Evolutionary conservation across 1,140 invertebrate species (phyloP), one percentile per base, ranked within the genome.

Genomic region (Zophobas morio): DNA sequence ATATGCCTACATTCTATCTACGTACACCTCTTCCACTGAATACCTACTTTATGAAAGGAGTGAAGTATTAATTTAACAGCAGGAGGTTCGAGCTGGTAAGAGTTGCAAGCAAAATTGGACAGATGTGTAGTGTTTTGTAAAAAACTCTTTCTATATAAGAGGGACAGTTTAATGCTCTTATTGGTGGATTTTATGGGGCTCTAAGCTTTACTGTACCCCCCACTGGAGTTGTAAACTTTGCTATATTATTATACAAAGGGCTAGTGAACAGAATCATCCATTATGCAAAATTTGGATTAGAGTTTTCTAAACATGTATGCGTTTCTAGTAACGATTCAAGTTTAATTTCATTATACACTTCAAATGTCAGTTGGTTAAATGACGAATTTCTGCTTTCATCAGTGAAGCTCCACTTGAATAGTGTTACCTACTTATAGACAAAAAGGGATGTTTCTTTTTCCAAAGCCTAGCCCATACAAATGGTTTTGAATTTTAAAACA

Each of bases 41-140:
- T 66, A 33, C 39, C 39, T 46, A 66, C 60, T 66, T 66, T 66
- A 73, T 73, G 49, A 56, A 56, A 72, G 70, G 47, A 51, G 34
- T 5, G 51, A 72, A 73, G 71, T 73, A 73, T 73, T 73, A 73
- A 73, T 73, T 73, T 56, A 73, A 73, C 71, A 73, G 54, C 71
- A 35, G 71, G 71, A 56, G 71, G 37, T 73, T 42, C 35, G 71
- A 54, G 36, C 51, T 72, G 70, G 60, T 66, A 66, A 66, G 51
- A 53, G 51, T 73, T 73, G 54, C 51, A 73, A 73, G 49, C 49
- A 73, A 73, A 73, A 73, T 54, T 73, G 71, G 51, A 73, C 71
- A 73, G 71, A 73, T 73, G 71, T 73, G 39, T 73, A 37, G 49
- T 73, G 71, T 73, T 73, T 73, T 73, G 39, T 73, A 73, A 54